Evolutionary conservation across 2,797 vertebrate species (phyloP).

Genomic region (Leptoclinus maculatus): DNA sequence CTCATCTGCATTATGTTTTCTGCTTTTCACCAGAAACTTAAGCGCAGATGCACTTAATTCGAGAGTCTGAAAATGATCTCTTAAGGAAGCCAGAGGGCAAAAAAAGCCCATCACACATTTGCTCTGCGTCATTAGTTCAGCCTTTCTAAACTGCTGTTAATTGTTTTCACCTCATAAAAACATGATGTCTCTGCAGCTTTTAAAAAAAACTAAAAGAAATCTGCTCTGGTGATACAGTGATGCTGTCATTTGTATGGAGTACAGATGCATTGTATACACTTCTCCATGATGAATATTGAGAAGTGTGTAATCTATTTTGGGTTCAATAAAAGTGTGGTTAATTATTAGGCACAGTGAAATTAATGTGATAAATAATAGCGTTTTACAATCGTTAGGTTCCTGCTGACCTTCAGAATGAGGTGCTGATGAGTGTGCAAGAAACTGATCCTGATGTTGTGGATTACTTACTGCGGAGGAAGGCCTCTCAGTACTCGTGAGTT

Average conservation of each 20-base stretch:
- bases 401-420: conserved; percentile 96
- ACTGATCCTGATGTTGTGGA: conserved; percentile 97
- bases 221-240: neutral
- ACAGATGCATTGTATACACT: neutral
- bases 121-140: conserved; percentile 35
- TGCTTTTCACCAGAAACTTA: conserved; percentile 17
- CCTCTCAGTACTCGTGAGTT: conserved; percentile 93
- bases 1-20: conserved; percentile 25
- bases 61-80: conserved; percentile 37
- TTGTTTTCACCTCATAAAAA: conserved; percentile 28
- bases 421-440: conserved; percentile 93
- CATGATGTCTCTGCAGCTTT: neutral
- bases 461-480: conserved; percentile 94
- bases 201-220: neutral
- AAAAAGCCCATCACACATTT: conserved; percentile 38
- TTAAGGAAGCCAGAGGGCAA: conserved; percentile 34
- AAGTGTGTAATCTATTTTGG: neutral
- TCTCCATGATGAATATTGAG: neutral
- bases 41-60: conserved; percentile 35
- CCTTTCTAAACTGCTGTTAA: conserved; percentile 33
- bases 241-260: conserved; percentile 1
- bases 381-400: conserved; percentile 85
- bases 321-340: conserved; percentile 11
- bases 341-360: neutral
- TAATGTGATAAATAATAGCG: neutral